Base-by-base conservation (phyloP, 2,113 vertebrate genomes). In the Ascaphus truei region DNA sequence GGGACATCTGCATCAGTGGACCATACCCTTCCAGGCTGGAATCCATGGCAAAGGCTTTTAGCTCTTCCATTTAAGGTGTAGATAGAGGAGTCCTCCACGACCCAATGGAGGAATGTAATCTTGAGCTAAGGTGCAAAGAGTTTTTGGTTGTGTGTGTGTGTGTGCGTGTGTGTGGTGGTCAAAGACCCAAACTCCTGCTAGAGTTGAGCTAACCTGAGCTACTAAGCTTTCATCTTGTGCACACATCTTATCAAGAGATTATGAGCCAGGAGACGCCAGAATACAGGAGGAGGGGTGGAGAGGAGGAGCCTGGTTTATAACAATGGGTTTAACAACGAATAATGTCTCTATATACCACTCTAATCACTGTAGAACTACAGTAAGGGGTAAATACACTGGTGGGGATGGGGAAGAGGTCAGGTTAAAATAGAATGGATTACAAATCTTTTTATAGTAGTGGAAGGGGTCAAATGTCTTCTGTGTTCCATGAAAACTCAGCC, bases 221-320 rank as follows among this genome's bases (percentile, higher is more conserved):
- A 52, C 51, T 23, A 9, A 13, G 20, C 13, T 22, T 64, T 66
- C 34, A 68, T 73, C 71, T 66, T 3, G 18, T 23, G 23, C 27
- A 41, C 51, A 52, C 37, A 45, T 58, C 73, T 77, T 75, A 77
- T 77, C 71, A 75, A 71, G 73, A 43, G 61, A 50, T 71, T 71
- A 58, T 25, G 64, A 52, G 18, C 50, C 62, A 64, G 50, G 39
- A 53, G 57, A 68, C 52, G 39, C 55, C 23, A 51, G 13, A 27
- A 20, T 15, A 30, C n/a, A 43, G 41, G 60, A 59, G 22, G 68
- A 18, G 50, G 16, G 25, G 12, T 45, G 52, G 37, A 37, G 33
- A 31, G 27, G 53, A 68, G 73, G 64, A 36, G 64, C 33, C 43
- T 16, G 5, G 33, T 22, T 25, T 26, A 37, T 33, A 61, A 74